Evolutionary conservation across 1,140 invertebrate genomes (phyloP).

Genomic region (Aphelenchoides avenae): DNA sequence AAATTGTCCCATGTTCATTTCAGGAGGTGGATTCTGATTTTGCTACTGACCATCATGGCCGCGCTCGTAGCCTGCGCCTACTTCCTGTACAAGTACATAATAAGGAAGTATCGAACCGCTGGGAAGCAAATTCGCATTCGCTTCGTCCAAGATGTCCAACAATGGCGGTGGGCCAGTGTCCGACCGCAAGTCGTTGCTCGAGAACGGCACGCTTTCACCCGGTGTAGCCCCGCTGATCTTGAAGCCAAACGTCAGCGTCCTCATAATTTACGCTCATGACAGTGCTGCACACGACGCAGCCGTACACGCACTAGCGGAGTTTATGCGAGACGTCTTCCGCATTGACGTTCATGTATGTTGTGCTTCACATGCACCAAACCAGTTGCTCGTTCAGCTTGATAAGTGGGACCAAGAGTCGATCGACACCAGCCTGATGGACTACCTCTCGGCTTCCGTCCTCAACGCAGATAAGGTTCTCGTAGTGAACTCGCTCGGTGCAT

Average conservation of each 20-base stretch:
- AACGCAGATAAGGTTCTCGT: slow-evolving; percentile 56
- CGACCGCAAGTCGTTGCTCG: background rate
- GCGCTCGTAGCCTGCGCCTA: no score
- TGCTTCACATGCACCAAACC: background rate
- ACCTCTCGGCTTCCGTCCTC: slow-evolving; percentile 51
- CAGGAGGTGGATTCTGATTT: no score
- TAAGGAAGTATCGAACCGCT: no score
- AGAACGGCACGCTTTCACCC: no score
- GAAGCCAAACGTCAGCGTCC: slow-evolving; percentile 30
- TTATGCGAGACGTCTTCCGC: slow-evolving; percentile 45
- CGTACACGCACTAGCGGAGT: slow-evolving; percentile 53
- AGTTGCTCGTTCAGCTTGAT: slow-evolving; percentile 45
- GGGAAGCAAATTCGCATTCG: slow-evolving; percentile 8
- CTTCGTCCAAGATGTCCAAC: slow-evolving; percentile 7
- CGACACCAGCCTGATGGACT: slow-evolving; percentile 51
- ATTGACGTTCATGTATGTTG: slow-evolving; percentile 53
- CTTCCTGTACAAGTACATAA: no score
- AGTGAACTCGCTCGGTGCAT: slow-evolving; percentile 53
- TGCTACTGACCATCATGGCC: no score
- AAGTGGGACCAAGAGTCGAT: slow-evolving; percentile 49
- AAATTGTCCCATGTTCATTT: no score
- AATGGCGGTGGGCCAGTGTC: slow-evolving; percentile 23
- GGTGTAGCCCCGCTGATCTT: no score
- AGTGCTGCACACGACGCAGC: slow-evolving; percentile 48
- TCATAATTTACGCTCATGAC: slow-evolving; percentile 57